Evolutionary conservation across 2,797 vertebrate genomes (phyloP), one percentile per base, ranked within the genome.

Genomic region (Sebastes elongatus): DNA sequence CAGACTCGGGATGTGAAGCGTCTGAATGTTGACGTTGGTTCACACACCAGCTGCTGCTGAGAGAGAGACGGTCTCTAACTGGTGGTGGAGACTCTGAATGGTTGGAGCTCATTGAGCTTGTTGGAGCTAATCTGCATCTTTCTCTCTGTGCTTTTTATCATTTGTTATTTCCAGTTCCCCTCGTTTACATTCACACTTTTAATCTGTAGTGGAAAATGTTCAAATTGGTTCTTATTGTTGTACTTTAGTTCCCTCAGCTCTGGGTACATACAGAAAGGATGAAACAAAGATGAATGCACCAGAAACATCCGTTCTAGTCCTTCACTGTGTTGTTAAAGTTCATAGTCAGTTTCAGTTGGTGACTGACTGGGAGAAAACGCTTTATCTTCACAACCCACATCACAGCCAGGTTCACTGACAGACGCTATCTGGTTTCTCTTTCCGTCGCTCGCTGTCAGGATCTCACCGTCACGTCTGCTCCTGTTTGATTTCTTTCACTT

Each of bases 1-100:
- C 49, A 3, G 38, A 35, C 33, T 75, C 1, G 8, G 66, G 11
- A 4, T 22, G 23, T 18, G 27, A 55, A 74, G 6, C 27, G 65
- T 25, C 52, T 32, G 30, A 38, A 46, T 71, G 46, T 7, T 53
- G 66, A 46, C 10, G 6, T 70, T 55, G 53, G 35, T 82, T 88
- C 76, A 80, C 86, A 85, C 71, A 53, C 70, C 82, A 82, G 84
- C 84, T 87, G 82, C 71, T 46, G 4, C 32, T 38, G 35, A 35
- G 35, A 35, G 33, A 35, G 69, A 83, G 60, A 67, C 78, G 2
- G 25, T 52, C 61, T 56, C 56, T 82, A 23, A 71, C 42, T 16
- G 35, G 11, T 35, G 42, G 27, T 56, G 53, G 55, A 28, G 70
- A 25, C 2, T 11, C 28, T 73, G 28, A 56, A 56, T 23, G 13